Evolutionary conservation across 2,797 vertebrate genomes (phyloP), one percentile per base, ranked within the genome.

Genomic region (Syncerus caffer): DNA sequence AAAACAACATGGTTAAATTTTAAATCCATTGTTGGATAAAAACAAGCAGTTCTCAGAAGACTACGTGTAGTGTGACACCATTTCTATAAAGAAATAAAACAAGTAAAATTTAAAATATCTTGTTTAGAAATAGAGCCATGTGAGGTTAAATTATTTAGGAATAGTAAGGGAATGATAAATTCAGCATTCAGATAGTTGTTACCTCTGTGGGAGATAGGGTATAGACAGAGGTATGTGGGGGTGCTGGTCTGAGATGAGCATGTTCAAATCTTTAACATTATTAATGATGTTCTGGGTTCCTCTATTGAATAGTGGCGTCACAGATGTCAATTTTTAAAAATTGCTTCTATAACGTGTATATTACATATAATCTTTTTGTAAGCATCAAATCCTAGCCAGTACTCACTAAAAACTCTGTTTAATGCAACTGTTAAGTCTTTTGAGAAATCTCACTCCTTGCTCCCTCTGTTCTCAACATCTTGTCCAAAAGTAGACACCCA

Each of bases 11-110:
- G 47, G 14, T 89, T 97, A 84, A 88, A 90, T 53, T 91, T 88
- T 82, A 96, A 96, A 96, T 79, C n/a, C 11, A 85, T 50, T 78
- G 13, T 90, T 92, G 50, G 60, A 19, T 82, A 27, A n/a, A 76
- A 85, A 80, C 34, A n/a, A 67, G 74, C 76, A 74, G 57, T 92
- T 93, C 51, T 88, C 62, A 83, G 21, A 76, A 96, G 50, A 89
- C 42, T 82, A 95, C 2, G 29, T 47, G 60, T 0, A 79, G 16
- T 38, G 7, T 34, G 57, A 38, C 13, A 27, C 25, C 85, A 55
- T 87, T 96, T 97, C 91, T 89, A 42, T 88, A 85, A 87, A 96
- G 64, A 31, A 92, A 83, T 51, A 47, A 38, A 89, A 78, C 29
- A 95, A 78, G 34, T 7, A 96, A 85, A 84, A 92, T 93, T 34